phyloP scores from a whole-genome alignment of 1,140 invertebrate genomes.

The Drosophila pruinosa region DNA sequence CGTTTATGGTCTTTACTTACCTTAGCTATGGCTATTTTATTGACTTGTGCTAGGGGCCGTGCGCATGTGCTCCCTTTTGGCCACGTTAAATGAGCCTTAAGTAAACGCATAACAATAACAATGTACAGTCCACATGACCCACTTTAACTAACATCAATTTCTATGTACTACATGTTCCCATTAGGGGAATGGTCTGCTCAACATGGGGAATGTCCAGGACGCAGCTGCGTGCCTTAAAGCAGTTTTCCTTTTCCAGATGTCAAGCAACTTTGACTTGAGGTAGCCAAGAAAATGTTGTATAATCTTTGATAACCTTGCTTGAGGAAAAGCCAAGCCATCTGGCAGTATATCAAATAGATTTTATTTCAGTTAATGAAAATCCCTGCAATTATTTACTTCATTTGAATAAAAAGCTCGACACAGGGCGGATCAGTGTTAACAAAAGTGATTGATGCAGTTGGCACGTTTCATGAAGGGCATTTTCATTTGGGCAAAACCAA shows the following conservation, averaged over 20 bases:
- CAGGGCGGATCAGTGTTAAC: background rate
- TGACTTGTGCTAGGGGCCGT: conserved; percentile 39
- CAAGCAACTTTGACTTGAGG: background rate
- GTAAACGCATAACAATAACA: conserved; percentile 47
- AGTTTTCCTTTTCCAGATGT: background rate
- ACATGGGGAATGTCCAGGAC: background rate
- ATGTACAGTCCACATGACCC: conserved; percentile 57
- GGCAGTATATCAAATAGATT: background rate
- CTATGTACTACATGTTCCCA: conserved; percentile 12
- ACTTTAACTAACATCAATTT: conserved; percentile 60
- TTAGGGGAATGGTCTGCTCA: background rate
- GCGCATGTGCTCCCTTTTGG: conserved; percentile 39
- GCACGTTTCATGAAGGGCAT: background rate
- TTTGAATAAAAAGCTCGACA: background rate
- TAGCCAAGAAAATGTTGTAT: background rate
- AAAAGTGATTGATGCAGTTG: conserved; percentile 4
- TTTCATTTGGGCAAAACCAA: background rate
- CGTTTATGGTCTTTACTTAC: conserved; percentile 10
- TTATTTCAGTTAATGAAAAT: background rate
- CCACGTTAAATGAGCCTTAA: conserved; percentile 55
- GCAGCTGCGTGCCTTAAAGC: background rate
- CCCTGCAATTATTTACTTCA: background rate
- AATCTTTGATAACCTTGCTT: too few species aligned
- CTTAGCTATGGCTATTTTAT: conserved; percentile 40
- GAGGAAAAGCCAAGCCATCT: too few species aligned